Base-by-base conservation (phyloP, 1,140 invertebrate species). In the Danaus plexippus region DNA sequence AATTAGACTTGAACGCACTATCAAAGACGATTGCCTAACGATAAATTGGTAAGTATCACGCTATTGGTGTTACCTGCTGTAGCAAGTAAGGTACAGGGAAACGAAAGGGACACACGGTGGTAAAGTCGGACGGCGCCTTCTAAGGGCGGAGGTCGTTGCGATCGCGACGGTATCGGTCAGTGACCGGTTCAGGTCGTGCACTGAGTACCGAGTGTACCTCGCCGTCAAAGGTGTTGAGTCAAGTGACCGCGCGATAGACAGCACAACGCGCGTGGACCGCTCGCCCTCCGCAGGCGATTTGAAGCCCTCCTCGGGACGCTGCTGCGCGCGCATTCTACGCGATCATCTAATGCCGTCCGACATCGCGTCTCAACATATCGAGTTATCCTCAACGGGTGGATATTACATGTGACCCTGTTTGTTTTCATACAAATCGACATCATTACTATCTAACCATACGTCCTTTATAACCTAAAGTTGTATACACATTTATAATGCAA, bases 201-300 rank as follows among this genome's bases (percentile, higher is more conserved):
- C 57, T 67, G 68, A 57, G 66, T 66, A 61, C 67, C 48, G 55
- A 73, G 54, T 63, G 67, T 66, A 75, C 77, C 78, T 73, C 69
- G 69, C 75, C 65, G 72, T 66, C 68, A 65, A 73, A 77, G 81
- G 69, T 74, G 71, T 76, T 69, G 69, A 74, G 67, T 63, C 60
- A 58, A 77, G 68, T 74, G 75, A 79, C 69, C 75, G 72, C 71
- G 71, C 68, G 67, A 52, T 54, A 67, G 65, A 70, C 61, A 59
- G 66, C 63, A 60, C 59, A 63, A 81, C 66, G 64, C 81, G 82
- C 77, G 82, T 79, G 76, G 68, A 73, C 71, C 67, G 74, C 60
- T 52, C 75, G 83, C 83, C 77, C 75, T 81, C 75, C 75, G 74
- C 67, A 77, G 73, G 75, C 83, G 78, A 73, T 86, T 83, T 86